phyloP scores from a whole-genome alignment of 2,888 invertebrate species.

The Ennomos quercinarius region DNA sequence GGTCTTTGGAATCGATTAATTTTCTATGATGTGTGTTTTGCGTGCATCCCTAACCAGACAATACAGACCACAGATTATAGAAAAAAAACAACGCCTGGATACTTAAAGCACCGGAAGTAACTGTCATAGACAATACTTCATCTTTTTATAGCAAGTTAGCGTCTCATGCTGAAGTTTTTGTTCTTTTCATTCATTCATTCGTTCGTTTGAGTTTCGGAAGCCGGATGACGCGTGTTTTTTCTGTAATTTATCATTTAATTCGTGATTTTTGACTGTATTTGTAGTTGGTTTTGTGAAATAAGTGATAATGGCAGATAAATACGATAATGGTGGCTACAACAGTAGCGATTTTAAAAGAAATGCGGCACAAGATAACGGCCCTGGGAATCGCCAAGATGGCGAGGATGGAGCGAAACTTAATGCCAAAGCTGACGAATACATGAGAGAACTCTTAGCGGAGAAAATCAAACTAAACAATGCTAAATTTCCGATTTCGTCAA shows the following conservation, averaged over 20 bases:
- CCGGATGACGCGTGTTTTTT: slow-evolving; percentile 29
- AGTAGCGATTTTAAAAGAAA: slow-evolving; percentile 81
- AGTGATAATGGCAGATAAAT: slow-evolving; percentile 66
- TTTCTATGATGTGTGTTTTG: too few relatives aligned
- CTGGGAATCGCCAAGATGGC: slow-evolving; percentile 72
- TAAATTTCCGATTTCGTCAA: slow-evolving; percentile 89
- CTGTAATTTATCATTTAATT: slow-evolving; percentile 14
- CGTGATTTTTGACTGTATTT: slow-evolving; percentile 1
- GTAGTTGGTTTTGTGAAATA: slow-evolving; percentile 17
- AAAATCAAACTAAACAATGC: slow-evolving; percentile 88
- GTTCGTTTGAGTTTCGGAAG: slow-evolving; percentile 15
- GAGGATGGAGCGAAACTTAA: slow-evolving; percentile 85
- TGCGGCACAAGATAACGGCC: slow-evolving; percentile 55
- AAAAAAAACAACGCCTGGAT: too few relatives aligned
- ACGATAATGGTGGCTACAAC: slow-evolving; percentile 73
- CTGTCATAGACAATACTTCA: background rate
- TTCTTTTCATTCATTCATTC: slow-evolving; percentile 18
- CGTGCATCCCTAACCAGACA: background rate
- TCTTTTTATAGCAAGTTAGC: background rate
- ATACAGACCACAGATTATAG: too few relatives aligned
- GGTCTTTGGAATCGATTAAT: too few relatives aligned
- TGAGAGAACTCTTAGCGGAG: slow-evolving; percentile 90
- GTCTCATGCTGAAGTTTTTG: background rate
- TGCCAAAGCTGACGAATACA: slow-evolving; percentile 92
- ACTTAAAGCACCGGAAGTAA: slow-evolving; percentile 4